These are phyloP conservation scores for Seriola dumerili DNA, from an alignment of 2,113 vertebrate genomes.

Conservation along the genomic window DNA sequence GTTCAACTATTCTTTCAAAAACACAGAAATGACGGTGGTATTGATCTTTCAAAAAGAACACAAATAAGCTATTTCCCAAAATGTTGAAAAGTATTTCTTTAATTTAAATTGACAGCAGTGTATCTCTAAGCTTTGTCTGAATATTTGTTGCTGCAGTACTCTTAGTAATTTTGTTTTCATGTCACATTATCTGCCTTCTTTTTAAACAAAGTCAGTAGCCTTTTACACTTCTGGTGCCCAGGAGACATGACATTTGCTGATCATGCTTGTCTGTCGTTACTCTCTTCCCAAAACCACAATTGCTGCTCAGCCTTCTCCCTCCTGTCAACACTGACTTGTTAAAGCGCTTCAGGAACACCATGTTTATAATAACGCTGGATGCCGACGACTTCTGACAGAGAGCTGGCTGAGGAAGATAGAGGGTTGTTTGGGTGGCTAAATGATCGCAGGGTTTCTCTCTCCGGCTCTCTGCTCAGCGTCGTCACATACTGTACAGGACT, in stretches of 20 bases:
- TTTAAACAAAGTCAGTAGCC: slow-evolving; percentile 50
- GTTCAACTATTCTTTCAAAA: neutral
- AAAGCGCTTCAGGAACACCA: slow-evolving; percentile 55
- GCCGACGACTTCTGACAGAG: slow-evolving; percentile 36
- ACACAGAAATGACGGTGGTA: neutral
- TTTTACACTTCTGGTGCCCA: slow-evolving; percentile 57
- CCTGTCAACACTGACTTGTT: slow-evolving; percentile 46
- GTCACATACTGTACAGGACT: slow-evolving; percentile 47
- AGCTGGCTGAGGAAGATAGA: slow-evolving; percentile 30
- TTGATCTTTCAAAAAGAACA: neutral
- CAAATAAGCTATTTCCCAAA: slow-evolving; percentile 17
- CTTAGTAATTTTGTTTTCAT: slow-evolving; percentile 34
- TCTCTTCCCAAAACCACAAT: slow-evolving; percentile 57
- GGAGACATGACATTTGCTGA: slow-evolving; percentile 35
- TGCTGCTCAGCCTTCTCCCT: slow-evolving; percentile 65
- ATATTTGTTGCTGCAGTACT: slow-evolving; percentile 47
- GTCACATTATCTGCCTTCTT: slow-evolving; percentile 47
- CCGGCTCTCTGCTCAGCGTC: neutral
- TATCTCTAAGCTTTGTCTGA: slow-evolving; percentile 59
- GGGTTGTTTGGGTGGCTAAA: slow-evolving; percentile 13
- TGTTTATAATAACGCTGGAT: slow-evolving; percentile 28
- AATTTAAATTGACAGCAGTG: slow-evolving; percentile 50
- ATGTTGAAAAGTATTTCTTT: slow-evolving; percentile 1
- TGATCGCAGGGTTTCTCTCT: slow-evolving; percentile 33
- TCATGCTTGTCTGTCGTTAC: slow-evolving; percentile 46